These are phyloP conservation scores for Drosophila hydei DNA, from an alignment of 1,140 invertebrate species.

Conservation along the genomic window DNA sequence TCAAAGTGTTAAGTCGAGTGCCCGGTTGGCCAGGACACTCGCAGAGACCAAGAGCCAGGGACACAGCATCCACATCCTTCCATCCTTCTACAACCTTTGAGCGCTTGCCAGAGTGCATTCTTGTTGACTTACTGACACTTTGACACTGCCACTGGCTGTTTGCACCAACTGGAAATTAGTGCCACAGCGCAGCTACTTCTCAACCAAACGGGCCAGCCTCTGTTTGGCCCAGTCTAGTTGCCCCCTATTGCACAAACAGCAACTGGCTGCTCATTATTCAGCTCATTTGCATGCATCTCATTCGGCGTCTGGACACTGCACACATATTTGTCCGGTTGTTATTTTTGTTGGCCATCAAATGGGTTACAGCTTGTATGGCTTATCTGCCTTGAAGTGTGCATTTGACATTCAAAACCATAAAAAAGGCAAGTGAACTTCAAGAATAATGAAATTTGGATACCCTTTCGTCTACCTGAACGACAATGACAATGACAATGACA, in stretches of 20 bases:
- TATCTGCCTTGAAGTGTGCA: slow-evolving; percentile 29
- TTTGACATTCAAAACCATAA: slow-evolving; percentile 35
- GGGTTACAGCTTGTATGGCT: slow-evolving; percentile 31
- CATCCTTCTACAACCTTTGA: slow-evolving; percentile 26
- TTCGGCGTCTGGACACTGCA: slow-evolving; percentile 23
- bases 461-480: neutral
- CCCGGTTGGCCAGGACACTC: slow-evolving; percentile 35
- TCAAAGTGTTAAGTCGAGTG: slow-evolving; percentile 76
- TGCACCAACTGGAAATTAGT: slow-evolving; percentile 67
- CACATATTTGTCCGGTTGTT: slow-evolving; percentile 55
- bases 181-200: slow-evolving; percentile 48
- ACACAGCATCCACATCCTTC: slow-evolving; percentile 22
- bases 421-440: neutral
- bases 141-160: slow-evolving; percentile 56
- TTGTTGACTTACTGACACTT: slow-evolving; percentile 81
- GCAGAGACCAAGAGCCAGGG: neutral
- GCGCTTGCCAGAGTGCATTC: slow-evolving; percentile 71
- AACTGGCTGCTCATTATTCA: slow-evolving; percentile 70
- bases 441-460: neutral
- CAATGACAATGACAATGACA: no score
- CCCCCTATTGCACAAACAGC: slow-evolving; percentile 13
- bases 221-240: neutral
- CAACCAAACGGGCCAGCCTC: neutral
- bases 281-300: slow-evolving; percentile 78
- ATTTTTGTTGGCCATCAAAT: slow-evolving; percentile 23